Percentiles rank a stretch among this genome's conserved stretches.
Evolutionary conservation across 2,797 vertebrate species (phyloP).

Genomic region (Mallotus villosus): DNA sequence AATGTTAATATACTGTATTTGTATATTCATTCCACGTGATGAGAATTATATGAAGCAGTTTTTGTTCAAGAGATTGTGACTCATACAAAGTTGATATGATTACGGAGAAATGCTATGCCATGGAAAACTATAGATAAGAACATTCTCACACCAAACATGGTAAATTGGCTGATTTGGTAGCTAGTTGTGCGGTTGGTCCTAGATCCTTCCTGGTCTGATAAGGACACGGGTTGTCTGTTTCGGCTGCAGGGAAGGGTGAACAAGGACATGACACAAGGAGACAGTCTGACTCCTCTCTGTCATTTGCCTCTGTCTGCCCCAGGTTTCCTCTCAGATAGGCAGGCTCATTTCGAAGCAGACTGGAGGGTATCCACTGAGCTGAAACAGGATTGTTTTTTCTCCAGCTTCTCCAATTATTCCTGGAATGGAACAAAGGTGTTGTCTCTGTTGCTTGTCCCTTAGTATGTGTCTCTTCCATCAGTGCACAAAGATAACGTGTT

Average conservation of each 20-base stretch:
- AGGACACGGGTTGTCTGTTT: no score
- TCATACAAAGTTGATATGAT: not conserved
- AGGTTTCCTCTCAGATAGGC: conserved; percentile 19
- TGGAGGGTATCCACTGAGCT: conserved; percentile 10
- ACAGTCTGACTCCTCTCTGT: conserved; percentile 20
- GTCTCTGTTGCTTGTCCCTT: conserved; percentile 32
- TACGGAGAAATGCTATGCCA: not conserved
- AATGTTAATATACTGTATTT: not conserved
- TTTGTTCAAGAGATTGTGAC: not conserved
- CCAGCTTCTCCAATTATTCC: conserved; percentile 26
- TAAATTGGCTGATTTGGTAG: not conserved
- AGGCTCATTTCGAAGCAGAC: conserved; percentile 30
- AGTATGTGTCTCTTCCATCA: conserved; percentile 31
- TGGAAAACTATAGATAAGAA: not conserved
- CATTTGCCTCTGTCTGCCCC: conserved; percentile 25
- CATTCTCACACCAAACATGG: not conserved
- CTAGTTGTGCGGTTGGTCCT: no score
- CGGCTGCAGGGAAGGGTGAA: no score
- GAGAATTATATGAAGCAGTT: not conserved
- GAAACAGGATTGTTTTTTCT: conserved; percentile 34
- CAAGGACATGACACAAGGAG: conserved; percentile 23
- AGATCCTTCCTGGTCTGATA: no score
- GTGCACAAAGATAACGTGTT: conserved; percentile 8
- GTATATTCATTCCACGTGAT: not conserved
- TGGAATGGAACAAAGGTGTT: conserved; percentile 29